phyloP scores from a whole-genome alignment of 1,140 invertebrate species.

The Musca domestica region DNA sequence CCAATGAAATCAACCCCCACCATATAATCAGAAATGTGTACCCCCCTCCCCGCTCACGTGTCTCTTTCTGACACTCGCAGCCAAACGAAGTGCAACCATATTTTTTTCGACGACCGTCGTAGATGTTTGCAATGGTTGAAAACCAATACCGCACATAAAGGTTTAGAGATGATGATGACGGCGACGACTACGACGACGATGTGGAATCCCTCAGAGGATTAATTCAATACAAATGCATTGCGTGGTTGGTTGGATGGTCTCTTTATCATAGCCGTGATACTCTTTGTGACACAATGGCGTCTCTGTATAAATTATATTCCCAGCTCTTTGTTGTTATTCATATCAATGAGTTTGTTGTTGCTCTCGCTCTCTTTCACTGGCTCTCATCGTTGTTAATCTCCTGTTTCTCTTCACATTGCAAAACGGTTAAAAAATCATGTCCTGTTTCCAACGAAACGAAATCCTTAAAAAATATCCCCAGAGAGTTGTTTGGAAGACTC shows the following conservation, averaged over 20 bases:
- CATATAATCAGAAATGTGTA: neutral
- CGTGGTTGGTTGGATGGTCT: too few relatives aligned
- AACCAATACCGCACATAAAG: slow-evolving; percentile 29
- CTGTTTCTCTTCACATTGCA: neutral
- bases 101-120: neutral
- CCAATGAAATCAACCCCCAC: neutral
- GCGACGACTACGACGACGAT: too few relatives aligned
- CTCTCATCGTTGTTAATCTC: too few relatives aligned
- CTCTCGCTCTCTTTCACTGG: too few relatives aligned
- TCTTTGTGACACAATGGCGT: too few relatives aligned
- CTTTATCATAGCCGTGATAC: too few relatives aligned
- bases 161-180: slow-evolving; percentile 2
- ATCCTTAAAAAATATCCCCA: slow-evolving; percentile 14
- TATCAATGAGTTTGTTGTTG: too few relatives aligned
- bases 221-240: slow-evolving; percentile 11
- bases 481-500: slow-evolving; percentile 23
- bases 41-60: neutral
- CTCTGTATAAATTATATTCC: too few relatives aligned
- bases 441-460: neutral
- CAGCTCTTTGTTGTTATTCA: too few relatives aligned
- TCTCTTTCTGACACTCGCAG: too few relatives aligned
- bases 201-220: neutral
- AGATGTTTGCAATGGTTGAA: neutral
- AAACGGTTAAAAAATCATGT: slow-evolving; percentile 21
- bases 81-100: neutral